Conservation (phyloP, 2,888 invertebrate genomes). For the Epirrhoe tristata region DNA sequence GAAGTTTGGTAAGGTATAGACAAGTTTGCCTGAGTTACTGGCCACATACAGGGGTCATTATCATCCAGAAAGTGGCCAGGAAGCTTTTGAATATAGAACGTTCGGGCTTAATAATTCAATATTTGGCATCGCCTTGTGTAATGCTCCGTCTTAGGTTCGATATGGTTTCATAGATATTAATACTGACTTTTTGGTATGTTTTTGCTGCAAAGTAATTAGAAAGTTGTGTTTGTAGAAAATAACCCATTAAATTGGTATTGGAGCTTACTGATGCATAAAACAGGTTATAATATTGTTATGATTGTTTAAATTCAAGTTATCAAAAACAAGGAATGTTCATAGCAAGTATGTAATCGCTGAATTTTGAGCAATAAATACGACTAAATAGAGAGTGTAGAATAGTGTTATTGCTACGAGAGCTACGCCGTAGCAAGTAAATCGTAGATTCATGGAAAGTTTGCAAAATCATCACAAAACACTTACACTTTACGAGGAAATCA, state of each 20-base stretch:
- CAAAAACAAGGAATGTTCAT: no score
- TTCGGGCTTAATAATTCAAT: conserved; percentile 70
- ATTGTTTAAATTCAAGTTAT: no score
- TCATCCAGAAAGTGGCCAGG: conserved; percentile 68
- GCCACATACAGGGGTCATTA: conserved; percentile 72
- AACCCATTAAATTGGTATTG: no score
- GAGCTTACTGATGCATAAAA: no score
- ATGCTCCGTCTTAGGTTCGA: conserved; percentile 30
- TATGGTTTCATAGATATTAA: not conserved
- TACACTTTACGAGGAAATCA: conserved; percentile 6
- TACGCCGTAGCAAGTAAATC: conserved; percentile 33
- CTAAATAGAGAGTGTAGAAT: not conserved
- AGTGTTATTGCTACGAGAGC: not conserved
- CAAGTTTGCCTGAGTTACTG: conserved; percentile 77
- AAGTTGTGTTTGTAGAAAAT: no score
- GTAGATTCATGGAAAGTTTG: conserved; percentile 31
- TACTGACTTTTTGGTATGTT: not conserved
- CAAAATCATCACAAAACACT: conserved; percentile 19
- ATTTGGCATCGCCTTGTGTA: conserved; percentile 55
- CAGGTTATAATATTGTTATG: no score
- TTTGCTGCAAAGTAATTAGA: not conserved
- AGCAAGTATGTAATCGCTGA: no score
- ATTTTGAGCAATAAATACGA: no score
- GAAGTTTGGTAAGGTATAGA: conserved; percentile 54
- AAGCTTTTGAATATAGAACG: conserved; percentile 68